Base-by-base conservation (phyloP, 2,113 vertebrate species). In the Lethenteron reissneri region DNA sequence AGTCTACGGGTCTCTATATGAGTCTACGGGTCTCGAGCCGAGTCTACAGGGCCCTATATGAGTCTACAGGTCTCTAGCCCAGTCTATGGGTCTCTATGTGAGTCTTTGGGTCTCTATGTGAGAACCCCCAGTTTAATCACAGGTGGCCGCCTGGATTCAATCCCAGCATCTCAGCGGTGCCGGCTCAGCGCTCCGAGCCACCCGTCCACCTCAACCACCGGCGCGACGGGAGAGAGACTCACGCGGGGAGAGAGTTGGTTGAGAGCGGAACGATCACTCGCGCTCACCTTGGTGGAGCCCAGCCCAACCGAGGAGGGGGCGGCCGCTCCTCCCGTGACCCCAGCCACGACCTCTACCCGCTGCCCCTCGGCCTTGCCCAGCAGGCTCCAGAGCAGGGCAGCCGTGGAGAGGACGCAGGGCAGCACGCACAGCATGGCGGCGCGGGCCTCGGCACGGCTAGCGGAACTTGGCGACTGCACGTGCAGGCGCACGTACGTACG, bases 351-450 rank as follows among this genome's bases (percentile, higher is more conserved):
- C 25, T 68, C 64, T 68, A 25, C 64, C 64, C 64, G n/a, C 25
- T 68, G 64, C 77, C 78, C 87, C 78, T 99, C 94, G 4, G 85
- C 90, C 76, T 89, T 87, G 73, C 90, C 86, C 69, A 99, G 83
- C 57, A 95, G 78, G 70, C 87, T 94, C 92, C 92, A 99, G 41
- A 99, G 83, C 74, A 94, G 77, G 1, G 92, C 95, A 78, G 97
- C 94, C 0, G 94, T 96, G 3, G 91, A 90, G 90, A 99, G 90
- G 77, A 99, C 96, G 80, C 92, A 89, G 76, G 92, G 90, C 72
- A 97, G 84, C 75, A 97, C 90, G 13, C 89, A 97, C 1, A 99
- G 84, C 76, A 96, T 95, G 12, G 91, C 90, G 69, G 85, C 87
- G 57, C 92, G 92, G 11, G 91, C 92, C 79, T 99, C 92, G 41